These are phyloP conservation scores for Pollenia griseotomentosa DNA, from an alignment of 2,888 invertebrate genomes.

Conservation along the genomic window DNA sequence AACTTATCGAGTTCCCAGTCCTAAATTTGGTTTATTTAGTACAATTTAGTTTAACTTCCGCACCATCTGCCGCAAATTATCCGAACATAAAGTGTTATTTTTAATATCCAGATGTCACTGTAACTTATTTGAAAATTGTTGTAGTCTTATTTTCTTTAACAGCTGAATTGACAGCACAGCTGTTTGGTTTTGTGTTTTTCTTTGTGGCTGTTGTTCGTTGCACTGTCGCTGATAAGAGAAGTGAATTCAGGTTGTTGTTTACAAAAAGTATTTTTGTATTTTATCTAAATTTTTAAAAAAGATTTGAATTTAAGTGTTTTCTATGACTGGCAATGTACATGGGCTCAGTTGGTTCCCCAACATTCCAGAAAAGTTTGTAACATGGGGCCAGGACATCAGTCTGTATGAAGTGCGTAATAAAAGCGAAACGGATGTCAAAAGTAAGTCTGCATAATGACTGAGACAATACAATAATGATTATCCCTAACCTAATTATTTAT, in stretches of 20 bases:
- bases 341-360: slow-evolving; percentile 96
- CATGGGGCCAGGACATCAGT: slow-evolving; percentile 95
- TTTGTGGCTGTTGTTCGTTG: neutral
- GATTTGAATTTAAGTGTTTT: neutral
- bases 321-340: slow-evolving; percentile 87
- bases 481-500: neutral
- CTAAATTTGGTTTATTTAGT: too few relatives aligned
- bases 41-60: neutral
- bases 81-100: too few relatives aligned
- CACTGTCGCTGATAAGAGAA: neutral
- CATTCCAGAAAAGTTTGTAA: slow-evolving; percentile 91
- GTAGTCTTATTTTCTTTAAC: neutral
- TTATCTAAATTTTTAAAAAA: neutral
- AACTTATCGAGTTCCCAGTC: too few relatives aligned
- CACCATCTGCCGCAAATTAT: neutral
- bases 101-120: neutral
- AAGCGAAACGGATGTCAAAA: slow-evolving; percentile 73
- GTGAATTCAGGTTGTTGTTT: slow-evolving; percentile 9
- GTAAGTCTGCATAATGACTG: slow-evolving; percentile 53
- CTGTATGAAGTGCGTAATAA: slow-evolving; percentile 89
- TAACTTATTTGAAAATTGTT: neutral
- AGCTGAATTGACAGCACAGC: neutral
- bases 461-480: neutral
- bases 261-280: neutral
- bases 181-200: neutral